Conservation (phyloP, 2,888 invertebrate species). For the Drosophila paramelanica region DNA sequence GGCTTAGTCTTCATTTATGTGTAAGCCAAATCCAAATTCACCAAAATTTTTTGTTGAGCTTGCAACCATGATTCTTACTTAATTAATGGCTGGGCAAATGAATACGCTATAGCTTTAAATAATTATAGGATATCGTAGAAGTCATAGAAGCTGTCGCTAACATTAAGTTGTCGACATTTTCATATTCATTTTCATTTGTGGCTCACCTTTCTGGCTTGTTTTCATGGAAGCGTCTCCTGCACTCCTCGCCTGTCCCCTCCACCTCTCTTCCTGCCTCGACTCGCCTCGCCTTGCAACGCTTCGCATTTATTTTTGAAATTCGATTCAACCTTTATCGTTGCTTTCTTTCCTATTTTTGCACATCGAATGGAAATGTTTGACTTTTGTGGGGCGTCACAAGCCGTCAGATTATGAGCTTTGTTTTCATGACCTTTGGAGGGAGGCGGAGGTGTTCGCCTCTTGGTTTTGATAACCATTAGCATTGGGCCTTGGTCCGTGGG, state of each 20-base stretch:
- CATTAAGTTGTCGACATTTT: slow-evolving; percentile 27
- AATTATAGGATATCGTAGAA: slow-evolving; percentile 19
- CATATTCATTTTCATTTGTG: slow-evolving; percentile 45
- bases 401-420: slow-evolving; percentile 59
- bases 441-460: slow-evolving; percentile 8
- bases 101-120: slow-evolving; percentile 2
- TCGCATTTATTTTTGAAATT: slow-evolving; percentile 67
- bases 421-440: slow-evolving; percentile 55
- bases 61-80: not conserved
- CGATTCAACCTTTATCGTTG: slow-evolving; percentile 54
- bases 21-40: not conserved
- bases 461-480: slow-evolving; percentile 43
- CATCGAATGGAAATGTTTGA: slow-evolving; percentile 62
- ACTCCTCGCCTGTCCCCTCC: too few relatives aligned
- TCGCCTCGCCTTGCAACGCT: slow-evolving; percentile 17
- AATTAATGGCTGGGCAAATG: not conserved
- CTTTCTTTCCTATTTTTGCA: slow-evolving; percentile 38
- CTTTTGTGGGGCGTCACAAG: slow-evolving; percentile 43
- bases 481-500: slow-evolving; percentile 8
- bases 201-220: slow-evolving; percentile 37
- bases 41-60: not conserved
- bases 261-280: not conserved
- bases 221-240: too few relatives aligned
- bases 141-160: slow-evolving; percentile 19
- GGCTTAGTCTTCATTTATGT: too few relatives aligned